A percentile compares a stretch with the other conserved stretches of the same genome.
Evolutionary conservation across 2,888 invertebrate species (phyloP).

Genomic region (Theretra japonica): DNA sequence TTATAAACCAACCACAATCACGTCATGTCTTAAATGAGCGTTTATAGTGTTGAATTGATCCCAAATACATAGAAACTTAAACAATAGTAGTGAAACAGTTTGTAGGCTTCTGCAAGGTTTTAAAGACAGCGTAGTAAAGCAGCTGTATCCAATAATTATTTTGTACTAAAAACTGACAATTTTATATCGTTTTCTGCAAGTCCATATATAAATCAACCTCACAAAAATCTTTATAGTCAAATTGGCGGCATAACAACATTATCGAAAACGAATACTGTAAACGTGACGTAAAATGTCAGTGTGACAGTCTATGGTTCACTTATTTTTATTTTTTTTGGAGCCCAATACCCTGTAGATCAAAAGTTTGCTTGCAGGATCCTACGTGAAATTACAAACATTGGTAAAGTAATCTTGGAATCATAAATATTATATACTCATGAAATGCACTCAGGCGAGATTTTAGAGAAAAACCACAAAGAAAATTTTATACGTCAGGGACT

Average conservation of each 20-base stretch:
- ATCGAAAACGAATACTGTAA: conserved; percentile 30
- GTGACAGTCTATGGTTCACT: conserved; percentile 26
- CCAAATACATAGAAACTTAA: background rate
- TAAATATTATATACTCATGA: too few species aligned
- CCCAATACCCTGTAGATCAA: background rate
- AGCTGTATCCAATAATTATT: background rate
- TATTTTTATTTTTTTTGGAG: conserved; percentile 28
- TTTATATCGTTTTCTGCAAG: too few species aligned
- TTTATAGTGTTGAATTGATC: background rate
- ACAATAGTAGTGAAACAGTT: background rate
- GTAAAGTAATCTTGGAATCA: background rate
- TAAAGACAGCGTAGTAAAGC: background rate
- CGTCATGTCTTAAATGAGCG: background rate
- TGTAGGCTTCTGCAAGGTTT: background rate
- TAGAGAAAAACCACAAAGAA: too few species aligned
- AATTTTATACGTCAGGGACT: too few species aligned
- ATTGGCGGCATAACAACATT: conserved; percentile 59
- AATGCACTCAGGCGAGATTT: too few species aligned
- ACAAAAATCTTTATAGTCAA: conserved; percentile 43
- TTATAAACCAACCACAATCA: conserved; percentile 16
- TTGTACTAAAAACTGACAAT: background rate
- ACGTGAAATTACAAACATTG: background rate
- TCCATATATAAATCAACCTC: background rate
- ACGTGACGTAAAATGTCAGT: conserved; percentile 30
- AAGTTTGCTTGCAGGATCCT: background rate